Evolutionary conservation across 1,140 invertebrate genomes (phyloP).

Genomic region (Penaeus vannamei): DNA sequence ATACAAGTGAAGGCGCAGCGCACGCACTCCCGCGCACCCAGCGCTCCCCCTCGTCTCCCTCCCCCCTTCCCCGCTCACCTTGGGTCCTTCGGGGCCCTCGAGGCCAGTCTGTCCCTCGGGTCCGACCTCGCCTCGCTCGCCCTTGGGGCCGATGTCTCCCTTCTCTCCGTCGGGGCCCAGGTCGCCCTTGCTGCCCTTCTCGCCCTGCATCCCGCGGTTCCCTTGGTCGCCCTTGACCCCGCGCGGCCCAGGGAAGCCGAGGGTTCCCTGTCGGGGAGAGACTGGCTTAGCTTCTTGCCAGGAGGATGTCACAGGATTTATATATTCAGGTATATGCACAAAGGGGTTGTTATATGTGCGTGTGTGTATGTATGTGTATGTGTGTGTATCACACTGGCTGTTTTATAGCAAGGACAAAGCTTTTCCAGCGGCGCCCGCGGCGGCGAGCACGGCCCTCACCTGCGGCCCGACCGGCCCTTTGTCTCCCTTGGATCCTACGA

Average conservation of each 20-base stretch:
- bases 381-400: too few relatives aligned
- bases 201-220: constrained; percentile 79
- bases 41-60: too few relatives aligned
- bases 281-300: neutral
- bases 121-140: constrained; percentile 81
- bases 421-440: too few relatives aligned
- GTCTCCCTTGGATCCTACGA: constrained; percentile 79
- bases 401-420: too few relatives aligned
- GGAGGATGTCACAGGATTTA: too few relatives aligned
- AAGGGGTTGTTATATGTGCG: too few relatives aligned
- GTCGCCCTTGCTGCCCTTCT: constrained; percentile 80
- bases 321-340: too few relatives aligned
- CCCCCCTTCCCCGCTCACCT: constrained; percentile 73
- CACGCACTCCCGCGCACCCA: neutral
- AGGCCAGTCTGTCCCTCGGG: constrained; percentile 78
- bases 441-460: constrained; percentile 64
- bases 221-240: constrained; percentile 86
- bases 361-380: too few relatives aligned
- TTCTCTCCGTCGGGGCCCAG: constrained; percentile 83
- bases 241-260: constrained; percentile 83
- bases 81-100: constrained; percentile 88
- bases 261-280: constrained; percentile 74
- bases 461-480: constrained; percentile 79
- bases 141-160: constrained; percentile 83
- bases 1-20: neutral